Base-by-base conservation (phyloP, 2,113 vertebrate genomes). In the Salvelinus fontinalis region DNA sequence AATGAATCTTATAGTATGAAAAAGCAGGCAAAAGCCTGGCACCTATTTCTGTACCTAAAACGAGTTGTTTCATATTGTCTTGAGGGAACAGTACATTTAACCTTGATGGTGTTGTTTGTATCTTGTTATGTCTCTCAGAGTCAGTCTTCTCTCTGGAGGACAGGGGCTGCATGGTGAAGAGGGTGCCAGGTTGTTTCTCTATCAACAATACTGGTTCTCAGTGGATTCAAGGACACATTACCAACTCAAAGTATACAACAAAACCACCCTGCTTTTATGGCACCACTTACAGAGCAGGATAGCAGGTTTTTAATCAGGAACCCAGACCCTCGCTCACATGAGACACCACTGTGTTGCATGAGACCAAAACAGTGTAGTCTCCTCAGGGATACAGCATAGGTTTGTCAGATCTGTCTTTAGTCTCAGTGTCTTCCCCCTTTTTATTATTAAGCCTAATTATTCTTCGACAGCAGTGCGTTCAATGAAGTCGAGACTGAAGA, bases 391-490 rank as follows among this genome's bases (percentile, higher is more conserved):
- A 59, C 22, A 78, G 39, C 60, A 27, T 27, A 74, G 62, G 39
- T 51, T 71, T 74, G 39, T 76, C 65, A 6, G 22, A 48, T 69
- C 62, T n/a, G 59, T 31, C 39, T 59, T 34, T 82, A 67, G 27
- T 75, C 83, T 72, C 74, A 75, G 34, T 74, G 62, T 73, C 66
- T 51, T 59, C 68, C 68, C 57, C 59, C 62, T 20, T 73, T 18
- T 57, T 44, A 54, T 54, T 75, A 74, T 81, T 49, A 75, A 86
- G 81, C 84, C 54, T 76, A 84, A 87, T 85, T 83, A 83, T 83
- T 82, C 76, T 67, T 74, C 75, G 81, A 85, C 83, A 80, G 78
- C 54, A 65, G 65, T 65, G 75, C 82, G 86, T 74, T 78, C 51
- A 78, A 67, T 44, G 60, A 84, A 86, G 72, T 75, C 65, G 73